Evolutionary conservation across 2,797 vertebrate species (phyloP).

Genomic region (Nothura maculosa): DNA sequence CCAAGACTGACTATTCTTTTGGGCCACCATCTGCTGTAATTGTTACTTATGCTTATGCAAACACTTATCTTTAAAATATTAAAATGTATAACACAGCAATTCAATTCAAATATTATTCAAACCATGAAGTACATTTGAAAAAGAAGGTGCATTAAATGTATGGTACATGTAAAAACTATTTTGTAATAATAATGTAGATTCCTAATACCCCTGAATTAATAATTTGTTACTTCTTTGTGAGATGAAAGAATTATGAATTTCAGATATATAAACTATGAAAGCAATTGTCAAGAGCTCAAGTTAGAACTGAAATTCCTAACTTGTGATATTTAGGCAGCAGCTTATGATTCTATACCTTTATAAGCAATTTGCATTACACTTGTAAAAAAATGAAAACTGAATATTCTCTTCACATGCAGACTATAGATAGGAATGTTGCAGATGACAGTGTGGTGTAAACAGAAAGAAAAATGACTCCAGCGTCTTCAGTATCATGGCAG

Average conservation of each 20-base stretch:
- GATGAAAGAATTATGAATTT: background rate
- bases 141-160: background rate
- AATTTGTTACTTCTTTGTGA: background rate
- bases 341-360: background rate
- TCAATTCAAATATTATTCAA: background rate
- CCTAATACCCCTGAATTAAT: background rate
- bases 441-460: background rate
- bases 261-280: background rate
- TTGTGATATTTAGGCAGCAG: background rate
- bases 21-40: background rate
- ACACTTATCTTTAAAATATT: constrained; percentile 38
- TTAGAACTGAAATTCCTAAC: background rate
- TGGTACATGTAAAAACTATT: background rate
- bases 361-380: background rate
- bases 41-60: background rate
- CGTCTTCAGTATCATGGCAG: background rate
- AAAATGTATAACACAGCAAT: background rate
- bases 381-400: background rate
- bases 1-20: background rate
- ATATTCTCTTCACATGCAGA: background rate
- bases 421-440: background rate
- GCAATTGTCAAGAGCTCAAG: background rate
- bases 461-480: background rate
- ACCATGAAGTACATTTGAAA: background rate
- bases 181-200: background rate